Conservation (phyloP, 1,140 invertebrate genomes). For the Diachasma alloeum region DNA sequence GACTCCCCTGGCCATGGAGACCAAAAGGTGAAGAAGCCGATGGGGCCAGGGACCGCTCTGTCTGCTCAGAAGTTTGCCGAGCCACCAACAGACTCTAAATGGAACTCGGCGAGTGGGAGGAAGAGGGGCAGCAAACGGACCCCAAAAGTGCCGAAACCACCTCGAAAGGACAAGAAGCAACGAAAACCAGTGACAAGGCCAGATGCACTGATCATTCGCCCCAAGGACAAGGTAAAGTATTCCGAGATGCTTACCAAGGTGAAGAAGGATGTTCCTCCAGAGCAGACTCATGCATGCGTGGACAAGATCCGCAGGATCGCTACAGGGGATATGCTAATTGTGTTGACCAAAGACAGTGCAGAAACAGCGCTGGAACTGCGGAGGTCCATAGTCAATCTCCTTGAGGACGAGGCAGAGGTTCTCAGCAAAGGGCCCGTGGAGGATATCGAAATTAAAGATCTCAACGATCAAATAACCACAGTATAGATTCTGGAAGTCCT, state of each 20-base stretch:
- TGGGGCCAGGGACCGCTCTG: too few relatives aligned
- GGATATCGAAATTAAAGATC: conserved; percentile 27
- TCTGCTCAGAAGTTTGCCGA: too few relatives aligned
- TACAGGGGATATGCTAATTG: conserved; percentile 2
- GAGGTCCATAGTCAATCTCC: background rate
- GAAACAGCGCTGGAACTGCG: background rate
- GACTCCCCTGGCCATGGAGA: too few relatives aligned
- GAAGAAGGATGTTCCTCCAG: conserved; percentile 8
- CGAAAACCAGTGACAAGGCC: background rate
- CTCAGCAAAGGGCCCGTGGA: conserved; percentile 15
- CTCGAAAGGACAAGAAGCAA: background rate
- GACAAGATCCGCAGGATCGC: conserved; percentile 8
- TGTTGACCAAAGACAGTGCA: background rate
- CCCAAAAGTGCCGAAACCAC: too few relatives aligned
- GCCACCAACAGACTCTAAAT: background rate
- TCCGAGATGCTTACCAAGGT: conserved; percentile 19
- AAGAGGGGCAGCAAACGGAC: too few relatives aligned
- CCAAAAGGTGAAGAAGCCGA: too few relatives aligned
- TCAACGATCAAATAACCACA: conserved; percentile 31
- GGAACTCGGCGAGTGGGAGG: too few relatives aligned
- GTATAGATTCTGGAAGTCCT: conserved; percentile 19
- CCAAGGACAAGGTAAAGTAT: conserved; percentile 2
- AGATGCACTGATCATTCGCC: conserved; percentile 10
- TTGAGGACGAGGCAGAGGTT: conserved; percentile 25
- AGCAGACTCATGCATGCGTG: background rate